Evolutionary conservation across 2,888 invertebrate genomes (phyloP), one percentile per base, ranked within the genome.

Genomic region (Stratiomys singularior): DNA sequence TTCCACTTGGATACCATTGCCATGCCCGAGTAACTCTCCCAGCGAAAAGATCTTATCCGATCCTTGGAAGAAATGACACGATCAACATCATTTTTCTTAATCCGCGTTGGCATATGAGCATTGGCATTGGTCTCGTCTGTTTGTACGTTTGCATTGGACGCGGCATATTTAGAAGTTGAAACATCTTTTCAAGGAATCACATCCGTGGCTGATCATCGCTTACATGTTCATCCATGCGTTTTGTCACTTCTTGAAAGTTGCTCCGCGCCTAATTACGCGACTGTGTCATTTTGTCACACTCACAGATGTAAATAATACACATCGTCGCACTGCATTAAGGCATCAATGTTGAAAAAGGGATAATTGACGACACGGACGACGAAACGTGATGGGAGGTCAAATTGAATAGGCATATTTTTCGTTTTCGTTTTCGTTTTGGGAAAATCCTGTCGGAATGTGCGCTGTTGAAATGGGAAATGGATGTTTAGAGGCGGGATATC

Each of bases 231-330:
- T 56, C 44, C 77, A 77, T 77, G 72, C 74, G 47, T 67, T 66
- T 72, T 79, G 79, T 79, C 79, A 79, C 74, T 77, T 79, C 46
- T 74, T 27, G 37, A 74, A 76, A 77, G 71, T 79, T 79, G 77
- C 77, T 77, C 77, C 72, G 52, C 77, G 77, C 74, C 74, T 79
- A 79, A 79, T 79, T 79, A 79, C 78, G 47, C 69, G 72, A 76
- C 63, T 60, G 74, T 76, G 77, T 79, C 77, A 69, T 69, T 47
- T 69, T 69, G 69, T 69, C 69, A 69, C 69, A 46, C 60, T 15
- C 66, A 23, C 25, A 69, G 23, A 69, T 69, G 69, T 69, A 47
- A 47, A 69, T 69, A 69, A 69, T 69, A 25, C 25, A 47, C 18
- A 18, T 52, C 37, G 44, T 37, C 37, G 44, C 2, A n/a, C 23